Evolutionary conservation across 2,888 invertebrate species (phyloP).

Genomic region (Boloria selene): DNA sequence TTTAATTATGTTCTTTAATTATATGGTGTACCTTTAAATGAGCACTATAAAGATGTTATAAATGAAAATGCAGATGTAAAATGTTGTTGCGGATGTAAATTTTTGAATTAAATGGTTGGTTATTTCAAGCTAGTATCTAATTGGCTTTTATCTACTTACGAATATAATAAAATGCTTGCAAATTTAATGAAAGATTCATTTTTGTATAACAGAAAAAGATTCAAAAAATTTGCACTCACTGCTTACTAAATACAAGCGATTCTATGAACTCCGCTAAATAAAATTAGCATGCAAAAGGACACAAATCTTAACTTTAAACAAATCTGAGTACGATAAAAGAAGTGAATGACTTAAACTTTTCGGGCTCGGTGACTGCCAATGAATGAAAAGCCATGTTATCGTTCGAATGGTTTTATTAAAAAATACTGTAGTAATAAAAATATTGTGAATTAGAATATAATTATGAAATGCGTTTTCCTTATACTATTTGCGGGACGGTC

Average conservation of each 20-base stretch:
- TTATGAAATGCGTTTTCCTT: slow-evolving; percentile 58
- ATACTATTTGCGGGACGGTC: slow-evolving; percentile 79
- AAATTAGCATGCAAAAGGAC: slow-evolving; percentile 77
- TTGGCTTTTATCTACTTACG: slow-evolving; percentile 14
- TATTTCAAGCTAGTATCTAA: slow-evolving; percentile 15
- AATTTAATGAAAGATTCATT: background rate
- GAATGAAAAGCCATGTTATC: slow-evolving; percentile 77
- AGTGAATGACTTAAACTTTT: slow-evolving; percentile 70
- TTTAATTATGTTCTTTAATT: background rate
- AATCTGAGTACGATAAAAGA: slow-evolving; percentile 58
- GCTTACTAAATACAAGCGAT: slow-evolving; percentile 7
- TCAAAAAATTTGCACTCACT: slow-evolving; percentile 16
- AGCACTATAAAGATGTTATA: background rate
- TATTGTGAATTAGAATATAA: slow-evolving; percentile 55
- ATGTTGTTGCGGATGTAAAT: background rate
- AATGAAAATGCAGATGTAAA: slow-evolving; percentile 17
- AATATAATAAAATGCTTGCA: slow-evolving; percentile 10
- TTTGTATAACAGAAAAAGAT: background rate
- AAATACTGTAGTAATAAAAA: slow-evolving; percentile 63
- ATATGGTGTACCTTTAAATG: background rate
- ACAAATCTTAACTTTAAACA: slow-evolving; percentile 48
- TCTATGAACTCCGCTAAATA: slow-evolving; percentile 42
- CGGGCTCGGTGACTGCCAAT: slow-evolving; percentile 54
- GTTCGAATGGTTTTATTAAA: slow-evolving; percentile 70
- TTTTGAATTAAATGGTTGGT: background rate